Conservation (phyloP, 2,113 vertebrate species). For the Percopsis transmontana region DNA sequence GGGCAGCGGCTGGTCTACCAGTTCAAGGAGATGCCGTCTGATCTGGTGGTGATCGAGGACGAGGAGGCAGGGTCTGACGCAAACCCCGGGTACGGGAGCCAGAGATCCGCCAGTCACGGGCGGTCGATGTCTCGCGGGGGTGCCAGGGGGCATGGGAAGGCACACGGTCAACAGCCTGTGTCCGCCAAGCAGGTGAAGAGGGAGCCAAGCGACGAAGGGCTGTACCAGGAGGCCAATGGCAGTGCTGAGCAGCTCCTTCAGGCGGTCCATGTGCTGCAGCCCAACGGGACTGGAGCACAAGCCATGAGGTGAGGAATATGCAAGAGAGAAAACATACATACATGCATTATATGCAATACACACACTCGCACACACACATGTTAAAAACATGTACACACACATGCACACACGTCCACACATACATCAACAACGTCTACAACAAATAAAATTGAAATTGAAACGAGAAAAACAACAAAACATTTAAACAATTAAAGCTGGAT, state of each 20-base stretch:
- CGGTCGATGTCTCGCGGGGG: constrained; percentile 61
- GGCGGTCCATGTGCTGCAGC: constrained; percentile 73
- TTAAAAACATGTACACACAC: not conserved
- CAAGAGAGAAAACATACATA: not conserved
- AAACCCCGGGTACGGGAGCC: constrained; percentile 49
- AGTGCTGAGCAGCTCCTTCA: constrained; percentile 70
- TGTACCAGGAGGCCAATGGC: constrained; percentile 58
- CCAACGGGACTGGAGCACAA: constrained; percentile 63
- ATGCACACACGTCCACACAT: not conserved
- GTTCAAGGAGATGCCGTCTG: constrained; percentile 90
- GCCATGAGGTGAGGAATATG: constrained; percentile 68
- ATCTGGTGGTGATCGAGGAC: constrained; percentile 88
- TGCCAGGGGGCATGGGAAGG: constrained; percentile 60
- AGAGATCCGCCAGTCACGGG: constrained; percentile 57
- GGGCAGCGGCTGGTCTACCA: constrained; percentile 89
- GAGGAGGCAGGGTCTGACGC: constrained; percentile 61
- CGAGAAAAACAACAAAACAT: too few species aligned
- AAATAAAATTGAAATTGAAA: too few species aligned
- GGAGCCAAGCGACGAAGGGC: constrained; percentile 62
- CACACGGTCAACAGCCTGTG: constrained; percentile 46
- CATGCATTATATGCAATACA: not conserved
- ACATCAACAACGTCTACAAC: too few species aligned
- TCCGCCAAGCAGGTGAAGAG: constrained; percentile 64
- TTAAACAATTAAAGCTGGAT: too few species aligned
- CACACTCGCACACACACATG: not conserved